Evolutionary conservation across 2,797 vertebrate genomes (phyloP).

Genomic region (Siniperca obscura): DNA sequence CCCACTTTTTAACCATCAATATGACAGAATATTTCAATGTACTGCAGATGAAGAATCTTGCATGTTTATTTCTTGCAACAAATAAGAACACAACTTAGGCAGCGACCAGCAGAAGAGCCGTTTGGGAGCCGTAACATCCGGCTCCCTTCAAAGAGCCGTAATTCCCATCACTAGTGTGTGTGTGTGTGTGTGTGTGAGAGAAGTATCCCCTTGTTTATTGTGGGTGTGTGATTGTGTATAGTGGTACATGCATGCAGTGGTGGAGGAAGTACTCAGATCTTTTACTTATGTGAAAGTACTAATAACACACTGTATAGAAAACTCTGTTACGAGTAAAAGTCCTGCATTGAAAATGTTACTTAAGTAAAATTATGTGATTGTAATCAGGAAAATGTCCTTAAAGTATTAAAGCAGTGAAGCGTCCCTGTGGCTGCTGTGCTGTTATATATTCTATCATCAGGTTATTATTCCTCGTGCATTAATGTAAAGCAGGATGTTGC

Average conservation of each 20-base stretch:
- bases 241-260: neutral
- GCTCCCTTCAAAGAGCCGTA: too few relatives aligned
- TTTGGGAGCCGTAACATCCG: too few relatives aligned
- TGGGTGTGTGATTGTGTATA: neutral
- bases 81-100: too few relatives aligned
- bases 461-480: too few relatives aligned
- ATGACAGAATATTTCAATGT: too few relatives aligned
- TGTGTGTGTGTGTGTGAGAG: conserved; percentile 24
- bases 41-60: too few relatives aligned
- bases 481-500: neutral
- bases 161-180: neutral
- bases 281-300: neutral
- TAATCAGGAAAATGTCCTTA: neutral
- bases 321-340: neutral
- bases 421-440: neutral
- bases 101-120: too few relatives aligned
- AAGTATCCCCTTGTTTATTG: neutral
- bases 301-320: neutral
- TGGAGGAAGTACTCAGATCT: neutral
- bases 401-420: neutral
- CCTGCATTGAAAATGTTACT: neutral
- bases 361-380: neutral
- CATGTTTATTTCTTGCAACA: too few relatives aligned
- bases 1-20: too few relatives aligned
- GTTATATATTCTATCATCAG: too few relatives aligned